Evolutionary conservation across 2,113 vertebrate genomes (phyloP).

Genomic region (Entomyzon cyanotis): DNA sequence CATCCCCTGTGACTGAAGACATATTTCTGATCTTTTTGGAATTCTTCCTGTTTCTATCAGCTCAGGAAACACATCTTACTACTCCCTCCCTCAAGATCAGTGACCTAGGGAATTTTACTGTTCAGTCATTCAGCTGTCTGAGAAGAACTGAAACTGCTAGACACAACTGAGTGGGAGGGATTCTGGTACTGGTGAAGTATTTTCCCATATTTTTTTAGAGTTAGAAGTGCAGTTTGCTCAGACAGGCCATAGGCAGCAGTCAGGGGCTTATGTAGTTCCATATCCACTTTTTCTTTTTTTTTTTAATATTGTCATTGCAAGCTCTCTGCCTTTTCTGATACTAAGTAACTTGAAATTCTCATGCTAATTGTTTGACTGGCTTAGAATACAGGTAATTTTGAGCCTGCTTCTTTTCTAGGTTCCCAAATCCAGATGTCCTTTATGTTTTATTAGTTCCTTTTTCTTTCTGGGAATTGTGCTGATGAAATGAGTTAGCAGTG

Average conservation of each 20-base stretch:
- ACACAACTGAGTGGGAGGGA: background rate
- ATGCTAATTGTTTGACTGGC: background rate
- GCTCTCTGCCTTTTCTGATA: background rate
- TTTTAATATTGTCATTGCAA: background rate
- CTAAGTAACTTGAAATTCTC: background rate
- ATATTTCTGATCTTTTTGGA: background rate
- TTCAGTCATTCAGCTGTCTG: background rate
- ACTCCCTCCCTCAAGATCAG: background rate
- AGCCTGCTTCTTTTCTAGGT: background rate
- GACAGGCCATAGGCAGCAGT: background rate
- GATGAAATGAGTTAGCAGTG: background rate
- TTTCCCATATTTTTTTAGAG: background rate
- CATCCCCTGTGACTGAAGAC: background rate
- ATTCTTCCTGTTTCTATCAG: background rate
- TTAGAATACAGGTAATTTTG: background rate
- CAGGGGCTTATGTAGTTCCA: background rate
- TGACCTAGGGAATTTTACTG: background rate
- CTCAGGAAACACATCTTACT: background rate
- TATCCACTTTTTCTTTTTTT: background rate
- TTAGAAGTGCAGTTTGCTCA: background rate
- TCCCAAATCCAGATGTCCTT: background rate
- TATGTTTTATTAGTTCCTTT: background rate
- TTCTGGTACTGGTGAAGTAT: background rate
- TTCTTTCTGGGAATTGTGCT: background rate
- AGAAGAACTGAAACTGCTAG: background rate